Evolutionary conservation across 2,888 invertebrate genomes (phyloP).

Genomic region (Bellardia pandia): DNA sequence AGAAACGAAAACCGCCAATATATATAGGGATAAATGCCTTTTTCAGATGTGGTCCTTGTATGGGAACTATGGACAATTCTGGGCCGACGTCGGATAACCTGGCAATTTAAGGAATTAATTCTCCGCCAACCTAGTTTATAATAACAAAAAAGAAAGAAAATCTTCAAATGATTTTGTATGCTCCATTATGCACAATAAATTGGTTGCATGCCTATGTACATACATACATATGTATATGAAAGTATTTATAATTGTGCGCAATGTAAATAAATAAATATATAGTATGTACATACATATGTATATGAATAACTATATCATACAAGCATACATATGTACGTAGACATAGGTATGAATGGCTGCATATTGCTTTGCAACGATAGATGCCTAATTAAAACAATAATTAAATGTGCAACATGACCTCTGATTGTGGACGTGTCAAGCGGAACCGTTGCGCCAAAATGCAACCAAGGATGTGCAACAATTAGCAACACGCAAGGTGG

Average conservation of each 20-base stretch:
- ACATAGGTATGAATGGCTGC: background rate
- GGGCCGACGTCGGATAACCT: too few relatives aligned
- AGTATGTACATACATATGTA: background rate
- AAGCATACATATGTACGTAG: background rate
- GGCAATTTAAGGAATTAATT: too few relatives aligned
- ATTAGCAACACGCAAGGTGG: conserved; percentile 69
- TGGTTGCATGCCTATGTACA: background rate
- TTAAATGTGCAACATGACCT: conserved; percentile 71
- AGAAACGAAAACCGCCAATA: too few relatives aligned
- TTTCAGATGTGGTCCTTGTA: too few relatives aligned
- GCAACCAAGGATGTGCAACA: conserved; percentile 73
- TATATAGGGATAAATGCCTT: too few relatives aligned
- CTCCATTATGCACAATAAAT: conserved; percentile 38
- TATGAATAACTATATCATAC: background rate
- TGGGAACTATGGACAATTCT: too few relatives aligned
- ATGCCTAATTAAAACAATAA: conserved; percentile 68
- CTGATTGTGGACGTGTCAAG: conserved; percentile 70
- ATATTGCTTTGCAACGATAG: conserved; percentile 15
- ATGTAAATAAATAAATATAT: background rate
- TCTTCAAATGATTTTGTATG: background rate
- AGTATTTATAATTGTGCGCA: background rate
- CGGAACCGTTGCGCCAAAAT: conserved; percentile 75
- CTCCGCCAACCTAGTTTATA: too few relatives aligned
- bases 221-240: background rate
- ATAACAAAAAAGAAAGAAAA: too few relatives aligned